These are phyloP conservation scores for Irena cyanogastra DNA, from an alignment of 2,113 vertebrate species.

Conservation along the genomic window DNA sequence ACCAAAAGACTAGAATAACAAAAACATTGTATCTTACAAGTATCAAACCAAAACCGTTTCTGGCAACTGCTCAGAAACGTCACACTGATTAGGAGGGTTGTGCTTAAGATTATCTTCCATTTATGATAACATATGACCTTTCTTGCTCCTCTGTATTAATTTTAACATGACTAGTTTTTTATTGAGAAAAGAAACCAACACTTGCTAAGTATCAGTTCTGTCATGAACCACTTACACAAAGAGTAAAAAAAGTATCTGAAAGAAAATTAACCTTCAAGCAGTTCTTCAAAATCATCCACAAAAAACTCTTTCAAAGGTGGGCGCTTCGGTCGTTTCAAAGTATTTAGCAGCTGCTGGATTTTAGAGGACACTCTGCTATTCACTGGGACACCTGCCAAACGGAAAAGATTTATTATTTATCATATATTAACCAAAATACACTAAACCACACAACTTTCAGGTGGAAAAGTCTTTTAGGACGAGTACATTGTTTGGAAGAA, in stretches of 20 bases:
- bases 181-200: background rate
- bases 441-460: background rate
- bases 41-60: background rate
- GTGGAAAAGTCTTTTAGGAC: background rate
- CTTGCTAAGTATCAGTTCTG: background rate
- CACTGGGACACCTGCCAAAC: slow-evolving; percentile 85
- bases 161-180: background rate
- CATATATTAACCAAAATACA: background rate
- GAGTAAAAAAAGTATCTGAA: background rate
- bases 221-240: background rate
- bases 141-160: background rate
- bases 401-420: background rate
- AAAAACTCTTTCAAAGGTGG: slow-evolving; percentile 94
- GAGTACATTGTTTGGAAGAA: background rate
- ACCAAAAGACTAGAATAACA: background rate
- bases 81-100: background rate
- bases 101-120: background rate
- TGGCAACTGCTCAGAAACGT: background rate
- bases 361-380: slow-evolving; percentile 96
- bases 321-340: slow-evolving; percentile 93
- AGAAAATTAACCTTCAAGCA: slow-evolving; percentile 84
- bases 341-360: slow-evolving; percentile 96
- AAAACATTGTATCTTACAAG: background rate
- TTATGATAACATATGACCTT: background rate
- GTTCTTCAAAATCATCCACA: slow-evolving; percentile 92